These are phyloP conservation scores for Sylvia atricapilla DNA, from an alignment of 2,113 vertebrate species.

Conservation along the genomic window DNA sequence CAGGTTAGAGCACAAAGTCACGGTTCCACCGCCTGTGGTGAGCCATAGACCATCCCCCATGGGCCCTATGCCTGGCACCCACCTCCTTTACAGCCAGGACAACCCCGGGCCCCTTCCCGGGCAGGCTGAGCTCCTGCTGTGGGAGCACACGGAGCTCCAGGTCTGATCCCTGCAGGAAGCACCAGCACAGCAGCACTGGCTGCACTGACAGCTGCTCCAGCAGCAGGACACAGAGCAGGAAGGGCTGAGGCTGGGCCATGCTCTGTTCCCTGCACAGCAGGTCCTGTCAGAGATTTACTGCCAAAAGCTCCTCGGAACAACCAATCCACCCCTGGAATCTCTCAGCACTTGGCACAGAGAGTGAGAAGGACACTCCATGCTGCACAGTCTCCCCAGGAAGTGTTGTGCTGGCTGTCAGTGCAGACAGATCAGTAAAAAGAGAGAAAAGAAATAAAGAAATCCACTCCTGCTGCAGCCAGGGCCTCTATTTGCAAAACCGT, in stretches of 20 bases:
- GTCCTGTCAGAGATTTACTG: not conserved
- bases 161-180: not conserved
- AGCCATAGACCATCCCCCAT: not conserved
- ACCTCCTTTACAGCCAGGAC: not conserved
- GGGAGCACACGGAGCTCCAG: not conserved
- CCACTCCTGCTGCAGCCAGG: not conserved
- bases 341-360: not conserved
- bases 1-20: not conserved
- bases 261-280: not conserved
- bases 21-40: not conserved
- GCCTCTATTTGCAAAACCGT: not conserved
- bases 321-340: not conserved
- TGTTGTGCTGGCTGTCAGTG: not conserved
- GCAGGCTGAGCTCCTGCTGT: not conserved
- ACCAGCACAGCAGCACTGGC: not conserved
- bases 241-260: not conserved
- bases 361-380: not conserved
- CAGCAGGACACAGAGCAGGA: not conserved
- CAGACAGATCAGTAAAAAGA: not conserved
- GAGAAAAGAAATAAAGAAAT: not conserved
- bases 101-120: not conserved
- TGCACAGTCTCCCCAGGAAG: not conserved
- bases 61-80: not conserved
- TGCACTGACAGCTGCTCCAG: not conserved
- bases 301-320: not conserved